A percentile compares a stretch with the other conserved stretches of the same genome.
Evolutionary conservation across 2,113 vertebrate genomes (phyloP).

Genomic region (Oceanodroma tethys): DNA sequence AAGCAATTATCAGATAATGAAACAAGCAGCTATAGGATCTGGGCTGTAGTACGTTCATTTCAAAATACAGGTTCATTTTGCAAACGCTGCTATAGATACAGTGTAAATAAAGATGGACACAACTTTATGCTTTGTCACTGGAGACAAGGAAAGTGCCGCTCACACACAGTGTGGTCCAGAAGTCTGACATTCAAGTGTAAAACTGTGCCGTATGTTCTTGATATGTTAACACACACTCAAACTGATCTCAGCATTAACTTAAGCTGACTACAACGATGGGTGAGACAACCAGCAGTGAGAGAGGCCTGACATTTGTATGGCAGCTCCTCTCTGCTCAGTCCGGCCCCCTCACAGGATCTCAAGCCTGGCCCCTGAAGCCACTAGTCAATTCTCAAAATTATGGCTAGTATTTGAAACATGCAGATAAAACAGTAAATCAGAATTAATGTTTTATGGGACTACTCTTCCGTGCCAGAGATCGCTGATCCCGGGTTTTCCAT

Average conservation of each 20-base stretch:
- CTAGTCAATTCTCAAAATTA: neutral
- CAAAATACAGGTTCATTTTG: neutral
- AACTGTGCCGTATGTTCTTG: rapidly evolving
- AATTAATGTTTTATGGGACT: neutral
- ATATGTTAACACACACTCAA: neutral
- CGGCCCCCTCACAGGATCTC: neutral
- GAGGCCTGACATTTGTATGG: neutral
- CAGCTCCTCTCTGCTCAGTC: neutral
- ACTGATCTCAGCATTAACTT: neutral
- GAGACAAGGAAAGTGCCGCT: neutral
- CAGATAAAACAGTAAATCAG: neutral
- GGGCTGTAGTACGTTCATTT: neutral
- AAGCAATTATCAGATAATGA: neutral
- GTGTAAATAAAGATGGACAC: neutral
- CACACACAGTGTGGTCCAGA: rapidly evolving
- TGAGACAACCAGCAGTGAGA: neutral
- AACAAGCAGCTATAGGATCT: neutral
- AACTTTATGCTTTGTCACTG: neutral
- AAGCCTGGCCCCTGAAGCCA: neutral
- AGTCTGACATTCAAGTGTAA: rapidly evolving
- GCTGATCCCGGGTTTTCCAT: neutral
- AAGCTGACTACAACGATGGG: neutral
- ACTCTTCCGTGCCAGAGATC: neutral
- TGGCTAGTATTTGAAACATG: neutral
- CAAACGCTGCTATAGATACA: neutral